Evolutionary conservation across 2,888 invertebrate species (phyloP).

Genomic region (Aphidoletes aphidimyza): DNA sequence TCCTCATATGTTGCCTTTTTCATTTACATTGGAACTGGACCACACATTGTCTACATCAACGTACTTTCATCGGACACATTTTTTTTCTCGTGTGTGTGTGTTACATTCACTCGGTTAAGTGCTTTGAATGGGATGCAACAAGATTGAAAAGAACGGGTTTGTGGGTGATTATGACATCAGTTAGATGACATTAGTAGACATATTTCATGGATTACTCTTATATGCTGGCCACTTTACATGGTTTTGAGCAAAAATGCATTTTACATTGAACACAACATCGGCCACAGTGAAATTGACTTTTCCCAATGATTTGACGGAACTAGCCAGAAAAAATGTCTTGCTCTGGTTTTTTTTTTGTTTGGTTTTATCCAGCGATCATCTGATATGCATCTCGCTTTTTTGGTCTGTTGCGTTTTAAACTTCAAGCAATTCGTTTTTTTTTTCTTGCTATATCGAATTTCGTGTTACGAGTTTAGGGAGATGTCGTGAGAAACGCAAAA

Average conservation of each 20-base stretch:
- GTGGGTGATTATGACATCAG: conserved; percentile 46
- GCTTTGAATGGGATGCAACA: background rate
- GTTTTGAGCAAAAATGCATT: background rate
- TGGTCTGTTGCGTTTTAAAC: conserved; percentile 44
- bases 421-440: conserved; percentile 5
- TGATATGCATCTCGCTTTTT: conserved; percentile 33
- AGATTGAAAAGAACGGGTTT: background rate
- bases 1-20: background rate
- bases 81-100: background rate
- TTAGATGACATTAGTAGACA: conserved; percentile 26
- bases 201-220: conserved; percentile 40
- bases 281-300: background rate
- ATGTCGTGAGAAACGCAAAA: conserved; percentile 52
- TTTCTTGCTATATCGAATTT: conserved; percentile 36
- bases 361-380: conserved; percentile 14
- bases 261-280: background rate
- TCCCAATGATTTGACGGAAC: background rate
- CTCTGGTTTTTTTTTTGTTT: background rate
- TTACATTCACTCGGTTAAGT: too few species aligned
- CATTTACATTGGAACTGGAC: background rate
- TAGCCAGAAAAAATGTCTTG: background rate
- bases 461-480: conserved; percentile 13
- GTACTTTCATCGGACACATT: background rate
- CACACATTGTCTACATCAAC: background rate
- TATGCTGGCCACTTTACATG: background rate